phyloP scores from a whole-genome alignment of 2,888 invertebrate genomes.

The Ochropleura leucogaster region DNA sequence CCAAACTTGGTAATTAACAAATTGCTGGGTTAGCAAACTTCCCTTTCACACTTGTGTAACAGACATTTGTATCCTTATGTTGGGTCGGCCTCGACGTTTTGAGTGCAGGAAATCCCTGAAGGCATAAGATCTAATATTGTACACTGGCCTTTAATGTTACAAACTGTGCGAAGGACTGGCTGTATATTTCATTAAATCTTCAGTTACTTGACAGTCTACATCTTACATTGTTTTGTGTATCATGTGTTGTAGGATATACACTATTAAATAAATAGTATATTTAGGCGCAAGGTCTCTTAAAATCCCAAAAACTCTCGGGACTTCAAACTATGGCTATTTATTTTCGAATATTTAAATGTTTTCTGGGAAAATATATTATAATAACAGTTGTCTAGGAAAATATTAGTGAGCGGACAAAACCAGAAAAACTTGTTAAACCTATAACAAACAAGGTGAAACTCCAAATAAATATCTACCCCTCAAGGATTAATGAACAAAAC shows the following conservation, averaged over 20 bases:
- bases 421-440: neutral
- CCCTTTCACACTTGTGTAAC: constrained; percentile 50
- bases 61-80: constrained; percentile 48
- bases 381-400: neutral
- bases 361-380: neutral
- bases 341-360: neutral
- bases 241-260: neutral
- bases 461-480: constrained; percentile 36
- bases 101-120: constrained; percentile 54
- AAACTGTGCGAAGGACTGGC: constrained; percentile 4
- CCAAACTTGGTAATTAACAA: constrained; percentile 63
- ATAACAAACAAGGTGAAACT: neutral
- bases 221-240: neutral
- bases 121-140: constrained; percentile 50
- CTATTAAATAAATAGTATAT: neutral
- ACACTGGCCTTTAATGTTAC: constrained; percentile 37
- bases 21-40: constrained; percentile 52
- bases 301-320: neutral
- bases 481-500: constrained; percentile 34
- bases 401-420: neutral
- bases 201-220: constrained; percentile 6
- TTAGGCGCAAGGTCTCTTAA: neutral
- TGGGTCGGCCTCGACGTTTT: constrained; percentile 41
- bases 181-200: constrained; percentile 32
- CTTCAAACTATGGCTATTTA: neutral